Percentiles rank a stretch among this genome's conserved stretches.
Evolutionary conservation across 2,888 invertebrate genomes (phyloP).

Genomic region (Osmoderma eremita): DNA sequence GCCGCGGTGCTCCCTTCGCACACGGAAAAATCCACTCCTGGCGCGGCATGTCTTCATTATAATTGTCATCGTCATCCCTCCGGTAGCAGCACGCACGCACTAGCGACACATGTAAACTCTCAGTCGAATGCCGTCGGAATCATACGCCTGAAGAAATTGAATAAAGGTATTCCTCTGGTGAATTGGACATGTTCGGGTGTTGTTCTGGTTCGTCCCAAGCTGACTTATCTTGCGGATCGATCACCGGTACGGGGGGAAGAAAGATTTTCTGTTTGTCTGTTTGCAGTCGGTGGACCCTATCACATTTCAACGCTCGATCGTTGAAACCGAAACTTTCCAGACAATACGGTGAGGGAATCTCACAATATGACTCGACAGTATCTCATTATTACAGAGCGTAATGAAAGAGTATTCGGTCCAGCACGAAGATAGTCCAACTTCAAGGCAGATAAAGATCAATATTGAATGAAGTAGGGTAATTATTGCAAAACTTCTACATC

Average conservation of each 20-base stretch:
- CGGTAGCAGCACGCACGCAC: constrained; percentile 15
- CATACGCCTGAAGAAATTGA: constrained; percentile 1
- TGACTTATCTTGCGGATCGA: constrained; percentile 24
- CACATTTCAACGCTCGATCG: constrained; percentile 24
- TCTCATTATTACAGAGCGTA: background rate
- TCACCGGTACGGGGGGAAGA: constrained; percentile 8
- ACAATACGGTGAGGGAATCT: background rate
- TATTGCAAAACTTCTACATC: too few species aligned
- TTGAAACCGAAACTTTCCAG: constrained; percentile 22
- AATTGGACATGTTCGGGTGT: constrained; percentile 22
- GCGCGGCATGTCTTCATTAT: constrained; percentile 33
- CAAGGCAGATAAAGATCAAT: background rate
- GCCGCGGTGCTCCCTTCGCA: constrained; percentile 2
- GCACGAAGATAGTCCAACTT: constrained; percentile 9
- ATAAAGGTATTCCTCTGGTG: constrained; percentile 17
- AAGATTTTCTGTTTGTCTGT: constrained; percentile 26
- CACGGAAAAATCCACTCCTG: constrained; percentile 22
- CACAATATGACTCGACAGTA: constrained; percentile 3
- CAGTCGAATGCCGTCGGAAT: constrained; percentile 1
- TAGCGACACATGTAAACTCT: constrained; percentile 18
- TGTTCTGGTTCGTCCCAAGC: constrained; percentile 21
- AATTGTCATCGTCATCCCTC: constrained; percentile 28
- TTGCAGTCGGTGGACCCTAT: constrained; percentile 8
- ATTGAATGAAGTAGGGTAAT: background rate
- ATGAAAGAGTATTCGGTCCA: background rate